Evolutionary conservation across 2,113 vertebrate genomes (phyloP), one percentile per base, ranked within the genome.

Genomic region (Apodemus sylvaticus): DNA sequence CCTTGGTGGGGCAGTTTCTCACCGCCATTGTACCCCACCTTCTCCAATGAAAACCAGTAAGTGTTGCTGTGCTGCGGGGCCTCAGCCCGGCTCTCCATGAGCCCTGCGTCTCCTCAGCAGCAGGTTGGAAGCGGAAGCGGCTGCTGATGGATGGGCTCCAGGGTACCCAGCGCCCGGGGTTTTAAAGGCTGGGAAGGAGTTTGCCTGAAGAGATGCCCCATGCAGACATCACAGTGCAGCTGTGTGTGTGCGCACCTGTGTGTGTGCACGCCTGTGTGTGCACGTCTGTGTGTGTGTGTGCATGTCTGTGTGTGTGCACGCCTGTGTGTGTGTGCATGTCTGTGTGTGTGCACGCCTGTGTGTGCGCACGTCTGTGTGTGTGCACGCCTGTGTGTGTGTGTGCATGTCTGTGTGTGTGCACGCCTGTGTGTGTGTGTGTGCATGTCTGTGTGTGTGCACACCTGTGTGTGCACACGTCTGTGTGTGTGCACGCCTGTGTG

Each of bases 41-140:
- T 98, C 98, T 93, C 98, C 94, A 97, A 93, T 14, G 98, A 98
- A 70, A 98, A 97, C 98, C 98, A 98, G 99, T 99, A 98, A 99
- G 99, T 99, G 91, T 86, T 62, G 55, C 45, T 58, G 13, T 26
- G 7, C 45, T 58, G 13, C 17, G 7, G 36, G 17, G 62, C 64
- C 7, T 11, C 62, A 53, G 17, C 10, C 29, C 39, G 0, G 11
- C 36, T 58, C 51, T 68, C 12, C 10, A 29, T 31, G 81, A 62
- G 39, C 58, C 12, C 55, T 42, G 22, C 24, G 79, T 82, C 53
- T 58, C 34, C 22, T 85, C 58, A 14, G 12, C 42, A 5, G 24
- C 45, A 7, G n/a, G 58, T 31, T 64, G 45, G 36, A 88, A 39
- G 39, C 39, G 68, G 51, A 9, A 14, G 36, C 16, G 34, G 48